Evolutionary conservation across 1,140 invertebrate species (phyloP), one percentile per base, ranked within the genome.

Genomic region (Polypedilum vanderplanki): DNA sequence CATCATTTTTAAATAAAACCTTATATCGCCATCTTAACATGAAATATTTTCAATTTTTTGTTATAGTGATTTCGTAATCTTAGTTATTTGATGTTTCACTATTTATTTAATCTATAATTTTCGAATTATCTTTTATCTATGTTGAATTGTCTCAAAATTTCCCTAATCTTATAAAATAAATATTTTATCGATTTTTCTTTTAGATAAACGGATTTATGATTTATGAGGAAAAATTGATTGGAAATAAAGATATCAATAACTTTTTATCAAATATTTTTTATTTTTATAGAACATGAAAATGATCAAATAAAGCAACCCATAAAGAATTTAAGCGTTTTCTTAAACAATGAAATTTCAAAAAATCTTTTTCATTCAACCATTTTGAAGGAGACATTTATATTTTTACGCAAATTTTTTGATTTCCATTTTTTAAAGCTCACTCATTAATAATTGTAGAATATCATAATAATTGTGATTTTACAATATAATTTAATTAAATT

Each of bases 21-120:
- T 20, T 10, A 70, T 17, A 57, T 70, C 65, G 65, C 65, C 65
- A 70, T 70, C 18, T 70, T 70, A 70, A 12, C 15, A 57, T 57
- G 46, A 57, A n/a, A n/a, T 57, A 12, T 57, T 46, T 46, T 46
- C 1, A 33, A 33, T 3, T 3, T 33, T 33, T 33, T 33, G 24
- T 33, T 5, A 1, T 33, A 33, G 24, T 33, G 24, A 33, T 33
- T 33, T 33, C 24, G 24, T 33, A 33, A 33, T 5, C 5, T 33
- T 33, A 33, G 5, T 33, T 33, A 33, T 3, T 5, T 5, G 24
- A 3, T 33, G 1, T 33, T 5, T 33, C 24, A 57, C 12, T n/a
- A 46, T 10, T 46, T 46, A 46, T 10, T 10, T 46, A 46, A 10
- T 46, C 41, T 46, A 46, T 46, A 46, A 10, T 46, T 46, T 10